Percentiles rank a stretch among this genome's conserved stretches.
Evolutionary conservation across 2,797 vertebrate species (phyloP).

Genomic region (Sylvilagus floridanus): DNA sequence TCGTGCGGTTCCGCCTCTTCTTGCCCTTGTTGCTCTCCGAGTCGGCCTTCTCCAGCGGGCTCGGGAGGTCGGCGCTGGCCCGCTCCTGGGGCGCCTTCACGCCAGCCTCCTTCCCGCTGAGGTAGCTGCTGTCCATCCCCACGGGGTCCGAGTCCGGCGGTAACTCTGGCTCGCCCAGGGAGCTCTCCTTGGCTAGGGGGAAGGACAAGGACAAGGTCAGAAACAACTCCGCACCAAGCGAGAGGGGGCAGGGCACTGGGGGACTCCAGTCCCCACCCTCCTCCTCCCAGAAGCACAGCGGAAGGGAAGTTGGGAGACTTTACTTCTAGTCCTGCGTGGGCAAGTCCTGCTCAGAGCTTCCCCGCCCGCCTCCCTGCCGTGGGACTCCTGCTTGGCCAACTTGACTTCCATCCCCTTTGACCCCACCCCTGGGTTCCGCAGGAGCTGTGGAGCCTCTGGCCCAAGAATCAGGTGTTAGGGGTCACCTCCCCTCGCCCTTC

Average conservation of each 20-base stretch:
- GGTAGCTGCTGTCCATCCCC: slow-evolving; percentile 97
- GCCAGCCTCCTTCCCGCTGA: slow-evolving; percentile 94
- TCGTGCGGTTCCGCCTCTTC: slow-evolving; percentile 97
- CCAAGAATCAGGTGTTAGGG: neutral
- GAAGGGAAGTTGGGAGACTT: neutral
- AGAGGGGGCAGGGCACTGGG: neutral
- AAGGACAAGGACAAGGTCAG: slow-evolving; percentile 22
- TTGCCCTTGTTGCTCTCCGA: slow-evolving; percentile 99
- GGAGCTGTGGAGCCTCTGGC: neutral
- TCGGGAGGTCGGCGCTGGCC: slow-evolving; percentile 91
- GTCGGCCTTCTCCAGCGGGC: slow-evolving; percentile 94
- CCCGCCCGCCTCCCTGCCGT: neutral
- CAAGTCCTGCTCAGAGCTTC: neutral
- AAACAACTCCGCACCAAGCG: neutral
- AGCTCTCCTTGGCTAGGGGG: slow-evolving; percentile 93
- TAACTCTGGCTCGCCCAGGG: slow-evolving; percentile 93
- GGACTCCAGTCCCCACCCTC: too few species aligned
- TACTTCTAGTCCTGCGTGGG: neutral
- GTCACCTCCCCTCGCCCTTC: rapidly evolving
- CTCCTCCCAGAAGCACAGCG: neutral
- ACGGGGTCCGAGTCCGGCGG: slow-evolving; percentile 92
- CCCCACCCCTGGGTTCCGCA: neutral
- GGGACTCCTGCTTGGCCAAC: neutral
- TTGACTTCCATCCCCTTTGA: neutral
- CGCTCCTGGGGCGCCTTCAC: slow-evolving; percentile 93